A percentile compares a stretch with the other conserved stretches of the same genome.
Evolutionary conservation across 1,140 invertebrate genomes (phyloP).

Genomic region (Mizuhopecten yessoensis): DNA sequence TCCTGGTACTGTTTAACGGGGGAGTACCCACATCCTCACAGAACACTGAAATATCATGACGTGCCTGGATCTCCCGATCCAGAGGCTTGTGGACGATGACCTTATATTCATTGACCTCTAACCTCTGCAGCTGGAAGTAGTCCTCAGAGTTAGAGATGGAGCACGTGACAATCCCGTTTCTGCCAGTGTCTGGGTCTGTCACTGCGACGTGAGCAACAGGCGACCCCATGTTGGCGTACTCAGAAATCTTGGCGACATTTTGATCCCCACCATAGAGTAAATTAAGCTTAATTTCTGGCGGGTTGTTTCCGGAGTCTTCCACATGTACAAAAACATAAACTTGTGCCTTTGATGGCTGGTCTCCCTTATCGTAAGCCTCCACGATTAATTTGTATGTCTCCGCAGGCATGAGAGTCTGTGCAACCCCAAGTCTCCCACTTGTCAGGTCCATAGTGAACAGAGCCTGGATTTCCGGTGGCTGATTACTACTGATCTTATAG

Average conservation of each 20-base stretch:
- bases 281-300: constrained; percentile 70
- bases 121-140: constrained; percentile 66
- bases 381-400: constrained; percentile 65
- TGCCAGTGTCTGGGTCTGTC: constrained; percentile 72
- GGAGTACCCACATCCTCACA: constrained; percentile 72
- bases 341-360: constrained; percentile 63
- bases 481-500: constrained; percentile 91
- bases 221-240: constrained; percentile 69
- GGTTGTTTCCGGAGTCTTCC: constrained; percentile 69
- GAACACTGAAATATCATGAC: constrained; percentile 66
- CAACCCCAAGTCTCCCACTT: constrained; percentile 66
- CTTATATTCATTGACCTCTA: constrained; percentile 73
- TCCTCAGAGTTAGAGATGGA: constrained; percentile 56
- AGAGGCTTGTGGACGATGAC: constrained; percentile 68
- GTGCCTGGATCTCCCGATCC: constrained; percentile 66
- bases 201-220: constrained; percentile 74
- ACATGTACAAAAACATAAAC: constrained; percentile 65
- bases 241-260: constrained; percentile 62
- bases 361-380: constrained; percentile 69
- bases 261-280: constrained; percentile 61
- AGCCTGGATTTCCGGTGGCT: constrained; percentile 93
- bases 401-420: constrained; percentile 56
- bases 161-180: constrained; percentile 73
- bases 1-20: constrained; percentile 60
- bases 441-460: constrained; percentile 90